phyloP scores from a whole-genome alignment of 2,113 vertebrate genomes.

The Chlamydotis undulata region DNA sequence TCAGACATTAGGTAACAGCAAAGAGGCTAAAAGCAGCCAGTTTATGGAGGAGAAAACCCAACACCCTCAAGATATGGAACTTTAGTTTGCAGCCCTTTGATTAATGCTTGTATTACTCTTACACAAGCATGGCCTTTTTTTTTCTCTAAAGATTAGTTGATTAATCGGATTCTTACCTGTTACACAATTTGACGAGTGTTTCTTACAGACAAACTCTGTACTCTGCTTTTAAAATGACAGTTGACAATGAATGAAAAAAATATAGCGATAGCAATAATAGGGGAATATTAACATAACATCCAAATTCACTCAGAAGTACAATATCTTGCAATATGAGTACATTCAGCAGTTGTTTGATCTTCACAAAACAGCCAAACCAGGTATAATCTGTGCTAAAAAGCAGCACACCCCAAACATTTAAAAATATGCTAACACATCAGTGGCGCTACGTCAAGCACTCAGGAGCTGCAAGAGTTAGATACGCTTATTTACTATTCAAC shows the following conservation, averaged over 20 bases:
- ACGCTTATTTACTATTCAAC: background rate
- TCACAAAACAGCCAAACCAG: background rate
- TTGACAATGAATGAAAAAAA: background rate
- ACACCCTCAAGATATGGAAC: background rate
- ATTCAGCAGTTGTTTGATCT: background rate
- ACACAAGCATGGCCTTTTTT: background rate
- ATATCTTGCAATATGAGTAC: background rate
- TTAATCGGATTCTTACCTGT: background rate
- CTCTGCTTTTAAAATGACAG: background rate
- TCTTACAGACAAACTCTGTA: background rate
- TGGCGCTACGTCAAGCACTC: background rate
- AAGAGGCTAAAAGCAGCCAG: background rate
- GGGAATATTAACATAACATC: background rate
- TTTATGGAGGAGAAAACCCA: background rate
- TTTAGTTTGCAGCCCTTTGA: background rate
- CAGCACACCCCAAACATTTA: background rate
- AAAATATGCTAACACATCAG: background rate
- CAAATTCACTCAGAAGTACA: background rate
- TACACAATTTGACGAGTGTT: rapidly evolving
- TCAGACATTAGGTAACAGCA: background rate
- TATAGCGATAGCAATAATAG: background rate
- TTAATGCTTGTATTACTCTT: background rate
- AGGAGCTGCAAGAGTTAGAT: background rate
- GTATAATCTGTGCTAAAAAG: background rate
- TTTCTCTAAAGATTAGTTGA: background rate